These are phyloP conservation scores for Drosophila biarmipes DNA, from an alignment of 1,140 invertebrate genomes.

Conservation along the genomic window DNA sequence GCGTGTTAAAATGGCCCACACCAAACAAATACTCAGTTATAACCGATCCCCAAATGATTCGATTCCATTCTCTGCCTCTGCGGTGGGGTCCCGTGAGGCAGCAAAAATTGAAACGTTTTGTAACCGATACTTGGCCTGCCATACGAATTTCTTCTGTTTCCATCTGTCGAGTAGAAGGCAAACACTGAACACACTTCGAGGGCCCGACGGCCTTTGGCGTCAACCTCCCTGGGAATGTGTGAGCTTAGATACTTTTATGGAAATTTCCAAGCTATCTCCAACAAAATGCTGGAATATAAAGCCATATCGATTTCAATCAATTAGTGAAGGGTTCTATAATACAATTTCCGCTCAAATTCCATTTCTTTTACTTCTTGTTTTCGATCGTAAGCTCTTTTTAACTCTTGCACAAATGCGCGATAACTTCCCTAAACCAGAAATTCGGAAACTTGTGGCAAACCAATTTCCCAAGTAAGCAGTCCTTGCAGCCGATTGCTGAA, in stretches of 20 bases:
- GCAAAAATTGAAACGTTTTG: conserved; percentile 78
- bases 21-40: conserved; percentile 64
- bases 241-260: conserved; percentile 5
- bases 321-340: background rate
- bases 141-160: conserved; percentile 28
- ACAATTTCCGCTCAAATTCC: background rate
- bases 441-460: no score
- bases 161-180: conserved; percentile 27
- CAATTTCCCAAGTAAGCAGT: background rate
- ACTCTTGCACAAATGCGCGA: no score
- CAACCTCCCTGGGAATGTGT: conserved; percentile 21
- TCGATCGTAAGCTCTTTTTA: no score
- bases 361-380: background rate
- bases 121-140: conserved; percentile 71
- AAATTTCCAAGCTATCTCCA: conserved; percentile 12
- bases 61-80: conserved; percentile 44
- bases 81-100: conserved; percentile 55
- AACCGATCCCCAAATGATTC: conserved; percentile 61
- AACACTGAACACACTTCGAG: conserved; percentile 42
- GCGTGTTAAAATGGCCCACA: conserved; percentile 73
- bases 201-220: conserved; percentile 28
- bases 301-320: conserved; percentile 14
- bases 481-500: background rate
- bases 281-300: background rate
- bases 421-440: no score